A percentile compares a stretch with the other conserved stretches of the same genome.
phyloP scores from a whole-genome alignment of 2,113 vertebrate species.

The Oreotrochilus melanogaster region DNA sequence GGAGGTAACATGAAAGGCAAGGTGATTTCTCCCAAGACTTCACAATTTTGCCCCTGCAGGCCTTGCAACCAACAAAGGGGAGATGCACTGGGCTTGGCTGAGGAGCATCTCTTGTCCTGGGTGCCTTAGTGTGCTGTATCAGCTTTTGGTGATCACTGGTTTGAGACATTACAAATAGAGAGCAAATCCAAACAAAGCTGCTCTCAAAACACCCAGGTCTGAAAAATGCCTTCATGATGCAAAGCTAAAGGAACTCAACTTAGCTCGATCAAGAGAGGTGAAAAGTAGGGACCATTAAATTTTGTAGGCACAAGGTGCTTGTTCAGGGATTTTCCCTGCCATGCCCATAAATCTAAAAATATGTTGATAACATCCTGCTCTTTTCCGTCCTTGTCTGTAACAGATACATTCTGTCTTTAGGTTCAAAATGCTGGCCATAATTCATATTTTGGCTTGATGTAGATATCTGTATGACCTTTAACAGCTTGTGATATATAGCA shows the following conservation, averaged over 20 bases:
- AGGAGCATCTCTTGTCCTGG: not conserved
- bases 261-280: not conserved
- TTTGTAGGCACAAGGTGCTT: not conserved
- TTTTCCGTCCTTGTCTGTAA: not conserved
- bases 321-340: not conserved
- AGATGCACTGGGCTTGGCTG: fast-evolving
- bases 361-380: not conserved
- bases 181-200: not conserved
- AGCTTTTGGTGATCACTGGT: not conserved
- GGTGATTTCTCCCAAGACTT: not conserved
- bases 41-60: not conserved
- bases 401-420: not conserved
- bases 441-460: constrained; percentile 21
- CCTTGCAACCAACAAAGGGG: not conserved
- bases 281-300: not conserved
- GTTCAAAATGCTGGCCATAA: not conserved
- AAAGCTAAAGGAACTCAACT: not conserved
- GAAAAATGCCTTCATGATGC: not conserved
- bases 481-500: constrained; percentile 34
- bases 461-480: constrained; percentile 45
- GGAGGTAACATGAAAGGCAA: not conserved
- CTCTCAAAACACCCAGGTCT: not conserved
- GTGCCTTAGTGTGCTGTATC: not conserved
- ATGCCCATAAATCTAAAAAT: not conserved
- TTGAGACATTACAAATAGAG: not conserved